Percentiles rank a stretch among this genome's conserved stretches.
Evolutionary conservation across 1,140 invertebrate species (phyloP).

Genomic region (Stenopsyche tienmushanensis): DNA sequence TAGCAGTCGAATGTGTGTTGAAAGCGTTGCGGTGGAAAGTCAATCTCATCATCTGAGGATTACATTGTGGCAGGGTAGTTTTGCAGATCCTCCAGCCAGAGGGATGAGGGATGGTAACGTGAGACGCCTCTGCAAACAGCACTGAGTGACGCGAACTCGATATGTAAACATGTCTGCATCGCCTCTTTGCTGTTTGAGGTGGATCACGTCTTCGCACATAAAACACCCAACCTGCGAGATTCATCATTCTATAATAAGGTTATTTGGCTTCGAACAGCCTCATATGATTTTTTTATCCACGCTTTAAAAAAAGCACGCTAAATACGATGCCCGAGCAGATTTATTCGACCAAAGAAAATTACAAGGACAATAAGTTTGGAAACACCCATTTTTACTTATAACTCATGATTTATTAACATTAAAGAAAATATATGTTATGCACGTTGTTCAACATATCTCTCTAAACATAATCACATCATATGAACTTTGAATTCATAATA

Average conservation of each 20-base stretch:
- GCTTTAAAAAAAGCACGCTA: no score
- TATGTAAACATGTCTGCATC: slow-evolving; percentile 36
- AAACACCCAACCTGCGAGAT: background rate
- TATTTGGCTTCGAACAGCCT: background rate
- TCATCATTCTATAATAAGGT: background rate
- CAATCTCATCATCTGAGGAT: slow-evolving; percentile 10
- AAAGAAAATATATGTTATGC: no score
- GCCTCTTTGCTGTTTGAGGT: background rate
- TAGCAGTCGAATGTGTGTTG: background rate
- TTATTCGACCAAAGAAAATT: no score
- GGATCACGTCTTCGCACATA: background rate
- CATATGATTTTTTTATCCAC: no score
- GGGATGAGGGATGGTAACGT: slow-evolving; percentile 13
- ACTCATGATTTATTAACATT: no score
- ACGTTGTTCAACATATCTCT: no score
- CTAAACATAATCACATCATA: no score
- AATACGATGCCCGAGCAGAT: no score
- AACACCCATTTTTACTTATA: no score
- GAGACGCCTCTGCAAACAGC: slow-evolving; percentile 31
- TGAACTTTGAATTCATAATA: no score
- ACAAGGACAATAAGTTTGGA: no score
- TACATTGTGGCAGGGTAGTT: background rate
- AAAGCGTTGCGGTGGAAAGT: background rate
- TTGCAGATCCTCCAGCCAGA: background rate
- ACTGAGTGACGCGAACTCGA: slow-evolving; percentile 23